phyloP scores from a whole-genome alignment of 2,888 invertebrate species.

The Emesis furor region DNA sequence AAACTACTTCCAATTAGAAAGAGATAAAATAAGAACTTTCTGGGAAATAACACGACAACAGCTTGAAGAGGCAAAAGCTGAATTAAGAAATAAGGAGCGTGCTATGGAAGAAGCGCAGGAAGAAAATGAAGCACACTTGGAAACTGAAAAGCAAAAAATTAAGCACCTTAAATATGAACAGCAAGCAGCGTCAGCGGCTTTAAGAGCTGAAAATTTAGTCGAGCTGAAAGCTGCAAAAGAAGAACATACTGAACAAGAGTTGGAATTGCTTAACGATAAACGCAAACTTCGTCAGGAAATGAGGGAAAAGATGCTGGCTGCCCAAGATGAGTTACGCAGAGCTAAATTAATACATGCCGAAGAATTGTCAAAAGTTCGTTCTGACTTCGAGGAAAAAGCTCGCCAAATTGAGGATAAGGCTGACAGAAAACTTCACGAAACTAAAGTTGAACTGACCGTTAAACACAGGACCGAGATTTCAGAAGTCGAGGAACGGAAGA shows the following conservation, averaged over 20 bases:
- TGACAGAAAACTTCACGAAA: slow-evolving; percentile 95
- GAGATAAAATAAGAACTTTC: slow-evolving; percentile 98
- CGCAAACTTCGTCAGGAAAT: slow-evolving; percentile 93
- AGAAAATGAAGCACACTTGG: slow-evolving; percentile 97
- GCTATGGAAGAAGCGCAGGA: slow-evolving; percentile 97
- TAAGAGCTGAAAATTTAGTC: slow-evolving; percentile 96
- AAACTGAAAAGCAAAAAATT: slow-evolving; percentile 97
- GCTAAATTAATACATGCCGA: slow-evolving; percentile 95
- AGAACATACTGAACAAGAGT: slow-evolving; percentile 95
- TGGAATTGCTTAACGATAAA: slow-evolving; percentile 95
- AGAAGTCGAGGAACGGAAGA: slow-evolving; percentile 98
- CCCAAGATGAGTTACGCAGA: slow-evolving; percentile 95
- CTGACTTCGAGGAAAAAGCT: slow-evolving; percentile 88
- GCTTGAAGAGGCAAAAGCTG: slow-evolving; percentile 96
- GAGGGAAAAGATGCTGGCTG: slow-evolving; percentile 94
- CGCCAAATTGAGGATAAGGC: slow-evolving; percentile 91
- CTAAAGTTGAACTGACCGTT: slow-evolving; percentile 94
- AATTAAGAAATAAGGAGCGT: slow-evolving; percentile 93
- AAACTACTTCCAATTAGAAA: slow-evolving; percentile 98
- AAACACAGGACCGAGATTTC: slow-evolving; percentile 96
- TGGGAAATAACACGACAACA: slow-evolving; percentile 99
- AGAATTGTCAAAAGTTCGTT: slow-evolving; percentile 93
- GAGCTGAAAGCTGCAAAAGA: slow-evolving; percentile 97
- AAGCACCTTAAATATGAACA: slow-evolving; percentile 98
- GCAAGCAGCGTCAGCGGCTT: slow-evolving; percentile 96